Percentiles rank a stretch among this genome's conserved stretches.
These are phyloP conservation scores for Paramisgurnus dabryanus DNA, from an alignment of 2,113 vertebrate species.

Conservation along the genomic window DNA sequence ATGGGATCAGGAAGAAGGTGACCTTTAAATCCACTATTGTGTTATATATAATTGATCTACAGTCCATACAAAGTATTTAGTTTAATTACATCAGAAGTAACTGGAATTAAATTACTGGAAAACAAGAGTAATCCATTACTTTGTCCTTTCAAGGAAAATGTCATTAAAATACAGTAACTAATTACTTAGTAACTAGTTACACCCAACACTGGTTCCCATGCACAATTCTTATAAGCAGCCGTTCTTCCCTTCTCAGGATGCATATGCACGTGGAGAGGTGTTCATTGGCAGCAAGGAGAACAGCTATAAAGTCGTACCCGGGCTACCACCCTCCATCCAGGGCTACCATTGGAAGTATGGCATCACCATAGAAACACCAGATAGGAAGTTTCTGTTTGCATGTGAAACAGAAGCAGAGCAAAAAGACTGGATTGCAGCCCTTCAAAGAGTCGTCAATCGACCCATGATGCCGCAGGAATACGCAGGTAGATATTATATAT, in stretches of 20 bases:
- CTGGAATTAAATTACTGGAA: no score
- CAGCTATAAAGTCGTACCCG: constrained; percentile 87
- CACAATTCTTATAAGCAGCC: neutral
- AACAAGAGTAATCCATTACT: no score
- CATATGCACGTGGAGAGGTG: constrained; percentile 93
- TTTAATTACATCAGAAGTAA: no score
- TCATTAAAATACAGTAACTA: no score
- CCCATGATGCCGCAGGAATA: constrained; percentile 98
- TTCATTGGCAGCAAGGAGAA: constrained; percentile 97
- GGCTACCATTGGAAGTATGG: constrained; percentile 92
- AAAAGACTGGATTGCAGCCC: constrained; percentile 88
- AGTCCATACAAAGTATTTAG: no score
- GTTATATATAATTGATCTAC: no score
- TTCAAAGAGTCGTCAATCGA: constrained; percentile 90
- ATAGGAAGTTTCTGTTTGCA: constrained; percentile 93
- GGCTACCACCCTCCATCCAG: constrained; percentile 85
- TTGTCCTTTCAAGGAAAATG: no score
- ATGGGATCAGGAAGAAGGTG: no score
- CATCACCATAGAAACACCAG: constrained; percentile 94
- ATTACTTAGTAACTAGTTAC: no score
- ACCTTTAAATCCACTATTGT: no score
- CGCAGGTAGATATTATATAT: constrained; percentile 76
- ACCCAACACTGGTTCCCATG: no score
- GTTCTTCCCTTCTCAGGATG: constrained; percentile 76
- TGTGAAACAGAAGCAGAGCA: constrained; percentile 90